Evolutionary conservation across 2,113 vertebrate genomes (phyloP).

Genomic region (Neoarius graeffei): DNA sequence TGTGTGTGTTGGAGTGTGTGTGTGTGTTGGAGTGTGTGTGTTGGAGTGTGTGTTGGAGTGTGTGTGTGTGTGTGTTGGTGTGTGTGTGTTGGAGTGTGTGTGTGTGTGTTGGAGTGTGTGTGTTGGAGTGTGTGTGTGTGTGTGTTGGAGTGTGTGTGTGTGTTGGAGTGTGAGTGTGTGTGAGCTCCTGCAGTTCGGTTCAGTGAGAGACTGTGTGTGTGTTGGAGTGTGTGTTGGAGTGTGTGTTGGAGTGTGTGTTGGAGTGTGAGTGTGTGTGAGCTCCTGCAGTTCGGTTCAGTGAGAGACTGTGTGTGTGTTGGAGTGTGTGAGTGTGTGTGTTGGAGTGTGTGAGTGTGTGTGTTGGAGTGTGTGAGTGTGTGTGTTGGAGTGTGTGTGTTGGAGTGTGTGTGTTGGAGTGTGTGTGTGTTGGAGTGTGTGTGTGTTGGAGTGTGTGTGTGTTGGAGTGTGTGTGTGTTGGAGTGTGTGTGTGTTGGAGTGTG

Average conservation of each 20-base stretch:
- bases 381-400: background rate
- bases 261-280: background rate
- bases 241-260: too few relatives aligned
- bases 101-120: background rate
- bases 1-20: background rate
- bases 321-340: background rate
- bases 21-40: too few relatives aligned
- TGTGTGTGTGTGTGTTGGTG: background rate
- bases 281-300: background rate
- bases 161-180: background rate
- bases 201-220: background rate
- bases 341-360: background rate
- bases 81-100: background rate
- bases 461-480: background rate
- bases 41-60: too few relatives aligned
- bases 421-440: background rate
- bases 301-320: background rate
- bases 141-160: background rate
- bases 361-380: too few relatives aligned
- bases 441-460: background rate
- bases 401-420: background rate
- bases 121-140: background rate
- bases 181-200: background rate
- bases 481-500: background rate
- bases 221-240: background rate